A percentile compares a stretch with the other conserved stretches of the same genome.
Evolutionary conservation across 2,888 invertebrate species (phyloP).

Genomic region (Parasteatoda lunata): DNA sequence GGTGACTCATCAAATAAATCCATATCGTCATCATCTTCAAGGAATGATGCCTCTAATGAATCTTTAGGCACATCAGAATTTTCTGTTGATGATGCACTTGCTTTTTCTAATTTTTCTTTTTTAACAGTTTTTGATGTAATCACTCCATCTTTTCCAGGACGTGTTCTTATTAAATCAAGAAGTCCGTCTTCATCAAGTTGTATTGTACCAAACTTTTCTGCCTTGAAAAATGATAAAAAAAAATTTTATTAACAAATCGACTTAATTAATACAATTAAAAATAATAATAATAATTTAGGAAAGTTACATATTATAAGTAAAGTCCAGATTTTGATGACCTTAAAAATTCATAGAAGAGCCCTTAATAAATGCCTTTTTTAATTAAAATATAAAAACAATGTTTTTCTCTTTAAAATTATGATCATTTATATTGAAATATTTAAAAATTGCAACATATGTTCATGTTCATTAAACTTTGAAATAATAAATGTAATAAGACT

Average conservation of each 20-base stretch:
- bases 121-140: background rate
- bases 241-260: background rate
- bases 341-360: background rate
- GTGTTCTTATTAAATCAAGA: constrained; percentile 82
- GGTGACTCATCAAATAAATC: constrained; percentile 19
- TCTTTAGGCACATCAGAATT: constrained; percentile 69
- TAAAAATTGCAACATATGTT: no score
- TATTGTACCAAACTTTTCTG: constrained; percentile 79
- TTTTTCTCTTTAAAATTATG: no score
- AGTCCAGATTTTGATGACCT: background rate
- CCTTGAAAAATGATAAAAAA: constrained; percentile 70
- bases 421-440: no score
- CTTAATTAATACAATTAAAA: background rate
- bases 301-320: background rate
- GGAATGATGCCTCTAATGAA: constrained; percentile 7
- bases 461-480: no score
- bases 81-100: background rate
- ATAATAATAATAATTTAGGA: background rate
- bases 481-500: no score
- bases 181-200: constrained; percentile 88
- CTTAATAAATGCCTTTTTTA: background rate
- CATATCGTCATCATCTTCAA: constrained; percentile 31
- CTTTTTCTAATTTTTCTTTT: background rate
- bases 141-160: constrained; percentile 73
- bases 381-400: background rate